Evolutionary conservation across 2,113 vertebrate species (phyloP), one percentile per base, ranked within the genome.

Genomic region (Struthio camelus): DNA sequence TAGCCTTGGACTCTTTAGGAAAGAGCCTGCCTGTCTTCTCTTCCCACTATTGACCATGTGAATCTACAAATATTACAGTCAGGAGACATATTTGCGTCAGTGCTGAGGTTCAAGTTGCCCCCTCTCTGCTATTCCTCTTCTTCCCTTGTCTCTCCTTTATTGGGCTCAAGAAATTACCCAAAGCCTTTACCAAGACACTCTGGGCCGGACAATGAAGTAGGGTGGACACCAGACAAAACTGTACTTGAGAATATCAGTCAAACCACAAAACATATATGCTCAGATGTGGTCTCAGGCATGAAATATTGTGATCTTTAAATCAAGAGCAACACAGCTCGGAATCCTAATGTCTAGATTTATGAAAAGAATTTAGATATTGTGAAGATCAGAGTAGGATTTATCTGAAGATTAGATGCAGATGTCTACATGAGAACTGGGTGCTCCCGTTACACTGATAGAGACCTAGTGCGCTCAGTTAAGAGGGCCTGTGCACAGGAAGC

Each of bases 361-460:
- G n/a, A 65, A 75, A 91, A 72, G 36, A 89, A 80, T 32, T 28
- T 65, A 80, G 48, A 51, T 30, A 84, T 6, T 73, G 40, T 44
- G 48, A 93, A 73, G 40, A 85, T 32, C 38, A 19, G 56, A 46
- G 40, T 58, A 87, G 71, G 50, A 91, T 58, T 85, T 59, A 85
- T 59, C 36, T 90, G 67, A 82, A 65, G 53, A 90, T 89, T 89
- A 89, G 77, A 61, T 8, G 10, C 80, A 93, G 87, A 79, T 90
- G 87, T 94, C 79, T 80, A 9, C 70, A 23, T 27, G n/a, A 91
- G 85, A 91, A 78, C 64, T 66, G 67, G 28, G 58, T 83, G 82
- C 50, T 90, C 79, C 67, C 81, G 78, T 95, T 94, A 82, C 44
- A 85, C 87, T 89, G 91, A 66, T 50, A 73, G 71, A 90, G 44